phyloP scores from a whole-genome alignment of 1,140 invertebrate genomes.

The Zeugodacus cucurbitae region DNA sequence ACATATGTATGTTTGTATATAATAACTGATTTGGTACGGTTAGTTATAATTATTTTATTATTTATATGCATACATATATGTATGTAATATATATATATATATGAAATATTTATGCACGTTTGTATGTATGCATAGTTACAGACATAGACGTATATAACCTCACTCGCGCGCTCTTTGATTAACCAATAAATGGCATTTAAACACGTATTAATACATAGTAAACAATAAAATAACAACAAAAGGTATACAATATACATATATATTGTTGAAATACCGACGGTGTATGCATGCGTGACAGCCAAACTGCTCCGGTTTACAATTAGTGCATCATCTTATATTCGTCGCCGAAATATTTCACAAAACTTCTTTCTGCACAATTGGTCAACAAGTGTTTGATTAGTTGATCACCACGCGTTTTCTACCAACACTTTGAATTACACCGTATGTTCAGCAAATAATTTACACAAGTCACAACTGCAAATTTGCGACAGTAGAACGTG shows the following conservation, averaged over 20 bases:
- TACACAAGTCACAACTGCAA: not conserved
- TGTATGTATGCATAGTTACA: not conserved
- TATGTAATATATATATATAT: not conserved
- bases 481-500: not conserved
- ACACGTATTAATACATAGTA: not conserved
- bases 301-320: not conserved
- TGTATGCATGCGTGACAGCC: not conserved
- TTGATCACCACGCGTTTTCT: not conserved
- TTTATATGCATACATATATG: not conserved
- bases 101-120: not conserved
- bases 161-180: not conserved
- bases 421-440: not conserved
- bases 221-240: not conserved
- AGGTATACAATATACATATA: not conserved
- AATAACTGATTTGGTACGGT: too few relatives aligned
- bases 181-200: not conserved
- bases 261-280: not conserved
- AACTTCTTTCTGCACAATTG: not conserved
- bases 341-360: not conserved
- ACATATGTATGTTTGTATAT: too few relatives aligned
- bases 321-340: not conserved
- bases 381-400: not conserved
- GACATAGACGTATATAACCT: not conserved
- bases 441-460: not conserved
- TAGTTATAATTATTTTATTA: too few relatives aligned